phyloP scores from a whole-genome alignment of 2,797 vertebrate genomes.

The Apogon hyalosoma region DNA sequence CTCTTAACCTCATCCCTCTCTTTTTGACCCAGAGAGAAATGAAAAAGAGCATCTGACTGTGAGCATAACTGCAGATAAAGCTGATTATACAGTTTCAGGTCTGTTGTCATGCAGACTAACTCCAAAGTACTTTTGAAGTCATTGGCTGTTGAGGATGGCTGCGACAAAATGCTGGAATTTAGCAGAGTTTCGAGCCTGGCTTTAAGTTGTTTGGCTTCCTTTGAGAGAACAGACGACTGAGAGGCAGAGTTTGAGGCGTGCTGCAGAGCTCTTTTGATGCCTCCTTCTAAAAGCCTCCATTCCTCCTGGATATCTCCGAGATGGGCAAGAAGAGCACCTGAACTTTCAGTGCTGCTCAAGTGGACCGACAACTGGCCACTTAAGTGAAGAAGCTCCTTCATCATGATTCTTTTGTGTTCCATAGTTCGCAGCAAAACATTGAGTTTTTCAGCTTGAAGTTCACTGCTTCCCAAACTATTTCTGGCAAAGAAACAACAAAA shows the following conservation, averaged over 20 bases:
- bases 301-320: slow-evolving; percentile 86
- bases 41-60: slow-evolving; percentile 81
- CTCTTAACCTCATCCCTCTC: slow-evolving; percentile 84
- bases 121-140: slow-evolving; percentile 57
- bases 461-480: slow-evolving; percentile 80
- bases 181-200: slow-evolving; percentile 76
- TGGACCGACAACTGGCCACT: slow-evolving; percentile 82
- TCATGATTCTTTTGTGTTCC: slow-evolving; percentile 76
- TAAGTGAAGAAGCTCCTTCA: slow-evolving; percentile 79
- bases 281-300: slow-evolving; percentile 85
- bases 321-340: slow-evolving; percentile 85
- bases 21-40: slow-evolving; percentile 86
- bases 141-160: slow-evolving; percentile 42
- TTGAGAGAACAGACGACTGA: slow-evolving; percentile 80
- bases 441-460: slow-evolving; percentile 84
- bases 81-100: slow-evolving; percentile 82
- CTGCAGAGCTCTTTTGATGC: slow-evolving; percentile 81
- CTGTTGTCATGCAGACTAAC: slow-evolving; percentile 71
- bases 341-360: slow-evolving; percentile 85
- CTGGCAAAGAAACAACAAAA: slow-evolving; percentile 69
- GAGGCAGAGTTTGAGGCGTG: slow-evolving; percentile 76
- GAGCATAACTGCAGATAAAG: slow-evolving; percentile 81
- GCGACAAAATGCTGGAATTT: slow-evolving; percentile 21
- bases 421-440: slow-evolving; percentile 78
- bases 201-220: slow-evolving; percentile 76